Conservation (phyloP, 2,797 vertebrate species). For the Darevskia nairensis region DNA sequence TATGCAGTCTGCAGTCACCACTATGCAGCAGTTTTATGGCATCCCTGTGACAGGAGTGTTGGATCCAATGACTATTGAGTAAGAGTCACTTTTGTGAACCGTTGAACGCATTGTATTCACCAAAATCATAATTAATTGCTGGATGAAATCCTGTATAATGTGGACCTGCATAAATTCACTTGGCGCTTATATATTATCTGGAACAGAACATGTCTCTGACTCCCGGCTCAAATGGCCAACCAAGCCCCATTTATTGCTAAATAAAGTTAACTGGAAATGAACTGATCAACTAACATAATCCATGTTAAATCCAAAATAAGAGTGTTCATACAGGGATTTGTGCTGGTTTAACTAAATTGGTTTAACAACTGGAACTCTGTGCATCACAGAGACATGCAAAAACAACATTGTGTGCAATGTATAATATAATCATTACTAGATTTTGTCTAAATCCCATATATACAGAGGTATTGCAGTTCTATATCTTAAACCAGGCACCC, state of each 20-base stretch:
- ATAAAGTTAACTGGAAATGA: constrained; percentile 21
- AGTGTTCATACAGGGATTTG: constrained; percentile 32
- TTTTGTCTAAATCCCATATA: background rate
- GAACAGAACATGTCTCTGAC: background rate
- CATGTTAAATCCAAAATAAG: constrained; percentile 28
- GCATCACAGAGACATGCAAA: background rate
- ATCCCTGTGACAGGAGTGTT: constrained; percentile 91
- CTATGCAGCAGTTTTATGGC: constrained; percentile 94
- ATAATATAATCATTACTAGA: background rate
- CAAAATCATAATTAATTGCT: background rate
- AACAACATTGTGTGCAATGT: background rate
- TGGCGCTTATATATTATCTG: background rate
- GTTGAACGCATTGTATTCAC: background rate
- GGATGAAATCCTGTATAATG: background rate
- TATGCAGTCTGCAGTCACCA: constrained; percentile 90
- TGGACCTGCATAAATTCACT: background rate
- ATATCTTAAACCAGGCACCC: background rate
- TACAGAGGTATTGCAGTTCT: background rate
- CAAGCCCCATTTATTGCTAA: constrained; percentile 9
- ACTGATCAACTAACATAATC: constrained; percentile 11
- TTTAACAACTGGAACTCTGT: constrained; percentile 3
- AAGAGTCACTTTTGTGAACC: constrained; percentile 69
- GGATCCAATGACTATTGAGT: constrained; percentile 91
- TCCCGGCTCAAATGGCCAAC: background rate
- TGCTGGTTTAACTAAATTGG: constrained; percentile 27